Base-by-base conservation (phyloP, 2,113 vertebrate species). In the Ranitomeya variabilis region DNA sequence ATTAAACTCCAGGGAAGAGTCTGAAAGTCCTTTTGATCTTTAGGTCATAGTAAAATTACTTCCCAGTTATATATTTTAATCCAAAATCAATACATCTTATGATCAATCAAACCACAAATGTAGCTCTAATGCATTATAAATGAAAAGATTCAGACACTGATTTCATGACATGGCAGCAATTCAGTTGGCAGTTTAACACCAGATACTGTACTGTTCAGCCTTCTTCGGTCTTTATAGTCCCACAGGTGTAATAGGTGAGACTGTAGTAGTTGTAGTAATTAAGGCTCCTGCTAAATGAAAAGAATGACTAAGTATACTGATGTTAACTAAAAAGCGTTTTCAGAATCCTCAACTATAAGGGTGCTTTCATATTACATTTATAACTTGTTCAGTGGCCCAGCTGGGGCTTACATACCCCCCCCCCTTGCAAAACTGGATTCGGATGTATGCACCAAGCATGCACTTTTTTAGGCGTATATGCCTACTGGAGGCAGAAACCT, bases 61-160 rank as follows among this genome's bases (percentile, higher is more conserved):
- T 78, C 11, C 51, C 0, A 1, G 13, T n/a, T 78, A 54, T 19
- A 54, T n/a, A 54, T 21, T 78, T 54, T 78, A 21, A 78, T 23
- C 11, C 51, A 54, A n/a, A 51, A 78, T 55, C 76, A 78, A 54
- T 77, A 45, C 21, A 78, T n/a, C 18, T 55, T 55, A 74, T 74
- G 71, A 74, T 74, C 31, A 74, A 51, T 51, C 15, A 45, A 51
- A 74, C 71, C 71, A 74, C 71, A 74, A 37, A 45, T 74, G 71
- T 74, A 74, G 71, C 31, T 31, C 12, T 74, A 8, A 74, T 74
- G 19, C 6, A 74, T 51, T 74, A 51, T 51, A 19, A 74, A 74
- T 45, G 31, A 74, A 74, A 51, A 18, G 71, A 74, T 74, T 51
- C 31, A 74, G 10, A 78, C 14, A 5, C 76, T 78, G 16, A 78